These are phyloP conservation scores for Spialia ferax DNA, from an alignment of 2,888 invertebrate species.

Conservation along the genomic window DNA sequence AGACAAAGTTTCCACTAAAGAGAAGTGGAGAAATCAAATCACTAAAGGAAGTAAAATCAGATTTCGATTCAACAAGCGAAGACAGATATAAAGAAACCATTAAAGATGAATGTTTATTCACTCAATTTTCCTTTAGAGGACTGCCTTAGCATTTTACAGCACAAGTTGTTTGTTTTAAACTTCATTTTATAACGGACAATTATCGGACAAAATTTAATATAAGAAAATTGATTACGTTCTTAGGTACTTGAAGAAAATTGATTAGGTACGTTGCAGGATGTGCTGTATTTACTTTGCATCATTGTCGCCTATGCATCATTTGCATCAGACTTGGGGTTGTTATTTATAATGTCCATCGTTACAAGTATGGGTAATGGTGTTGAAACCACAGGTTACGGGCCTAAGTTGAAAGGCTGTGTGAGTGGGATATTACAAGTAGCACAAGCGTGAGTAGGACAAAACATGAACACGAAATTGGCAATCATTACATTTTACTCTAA, in stretches of 20 bases:
- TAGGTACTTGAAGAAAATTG: background rate
- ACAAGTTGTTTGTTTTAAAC: no score
- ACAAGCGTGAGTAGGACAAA: background rate
- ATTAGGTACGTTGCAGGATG: background rate
- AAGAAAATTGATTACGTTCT: background rate
- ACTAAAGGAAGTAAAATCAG: no score
- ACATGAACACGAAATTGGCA: slow-evolving; percentile 32
- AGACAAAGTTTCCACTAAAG: no score
- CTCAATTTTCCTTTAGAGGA: no score
- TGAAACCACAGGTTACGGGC: slow-evolving; percentile 36
- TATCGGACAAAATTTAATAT: background rate
- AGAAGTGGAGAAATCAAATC: no score
- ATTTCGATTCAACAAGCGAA: no score
- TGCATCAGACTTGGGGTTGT: slow-evolving; percentile 5
- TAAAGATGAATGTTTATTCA: no score
- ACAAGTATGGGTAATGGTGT: slow-evolving; percentile 33
- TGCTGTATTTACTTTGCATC: background rate
- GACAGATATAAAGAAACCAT: no score
- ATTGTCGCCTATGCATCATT: slow-evolving; percentile 14
- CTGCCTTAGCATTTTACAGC: no score
- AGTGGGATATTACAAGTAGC: background rate
- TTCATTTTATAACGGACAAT: no score
- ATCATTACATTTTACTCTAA: slow-evolving; percentile 37
- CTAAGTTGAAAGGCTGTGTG: slow-evolving; percentile 29
- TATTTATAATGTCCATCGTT: slow-evolving; percentile 38